These are phyloP conservation scores for Drosophila trapezifrons DNA, from an alignment of 1,140 invertebrate species.

Conservation along the genomic window DNA sequence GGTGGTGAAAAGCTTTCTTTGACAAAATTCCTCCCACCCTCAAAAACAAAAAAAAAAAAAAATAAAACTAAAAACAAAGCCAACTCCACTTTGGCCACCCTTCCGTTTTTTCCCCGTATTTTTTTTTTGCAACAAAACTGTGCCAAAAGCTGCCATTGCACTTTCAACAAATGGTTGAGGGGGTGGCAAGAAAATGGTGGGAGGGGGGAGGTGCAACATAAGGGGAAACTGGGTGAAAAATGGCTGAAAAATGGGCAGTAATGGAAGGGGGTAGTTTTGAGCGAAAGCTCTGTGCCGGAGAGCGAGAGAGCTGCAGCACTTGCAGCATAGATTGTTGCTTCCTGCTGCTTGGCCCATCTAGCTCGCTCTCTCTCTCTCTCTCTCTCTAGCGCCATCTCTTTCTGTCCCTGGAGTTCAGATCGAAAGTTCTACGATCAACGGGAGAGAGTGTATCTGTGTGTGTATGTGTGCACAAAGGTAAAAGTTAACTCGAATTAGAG, in stretches of 20 bases:
- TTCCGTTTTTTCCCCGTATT: conserved; percentile 2
- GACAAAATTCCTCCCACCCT: neutral
- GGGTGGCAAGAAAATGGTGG: neutral
- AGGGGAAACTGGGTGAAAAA: conserved; percentile 16
- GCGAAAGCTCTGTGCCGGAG: conserved; percentile 30
- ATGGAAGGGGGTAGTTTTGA: conserved; percentile 11
- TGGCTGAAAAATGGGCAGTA: conserved; percentile 12
- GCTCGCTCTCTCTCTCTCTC: conserved; percentile 7
- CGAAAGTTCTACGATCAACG: conserved; percentile 47
- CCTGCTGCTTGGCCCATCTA: conserved; percentile 23
- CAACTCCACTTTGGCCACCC: conserved; percentile 29
- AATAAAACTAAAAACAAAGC: neutral
- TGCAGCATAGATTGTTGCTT: conserved; percentile 46
- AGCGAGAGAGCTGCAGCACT: conserved; percentile 38
- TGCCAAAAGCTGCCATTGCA: conserved; percentile 43
- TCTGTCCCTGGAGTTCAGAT: conserved; percentile 25
- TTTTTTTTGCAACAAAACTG: conserved; percentile 26
- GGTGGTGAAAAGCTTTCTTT: conserved; percentile 25
- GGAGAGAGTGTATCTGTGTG: conserved; percentile 1
- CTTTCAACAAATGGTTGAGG: conserved; percentile 25
- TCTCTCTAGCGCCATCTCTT: neutral
- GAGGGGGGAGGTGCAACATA: neutral
- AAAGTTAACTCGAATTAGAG: conserved; percentile 72
- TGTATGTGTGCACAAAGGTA: conserved; percentile 56
- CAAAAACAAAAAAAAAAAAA: no score